Percentiles rank a stretch among this genome's conserved stretches.
These are phyloP conservation scores for Probosciger aterrimus DNA, from an alignment of 2,113 vertebrate genomes.

Conservation along the genomic window DNA sequence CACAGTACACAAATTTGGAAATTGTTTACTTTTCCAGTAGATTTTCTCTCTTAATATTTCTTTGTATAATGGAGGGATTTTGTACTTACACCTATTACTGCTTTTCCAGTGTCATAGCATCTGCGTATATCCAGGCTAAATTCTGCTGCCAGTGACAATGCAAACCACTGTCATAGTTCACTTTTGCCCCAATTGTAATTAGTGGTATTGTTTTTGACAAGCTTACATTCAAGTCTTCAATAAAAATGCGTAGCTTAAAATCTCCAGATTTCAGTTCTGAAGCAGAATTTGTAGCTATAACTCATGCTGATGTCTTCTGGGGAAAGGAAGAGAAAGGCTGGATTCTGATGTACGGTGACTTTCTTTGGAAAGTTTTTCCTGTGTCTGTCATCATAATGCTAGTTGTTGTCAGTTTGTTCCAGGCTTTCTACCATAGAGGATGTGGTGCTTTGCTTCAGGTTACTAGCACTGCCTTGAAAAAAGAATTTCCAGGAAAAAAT, in stretches of 20 bases:
- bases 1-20: not conserved
- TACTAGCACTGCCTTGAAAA: not conserved
- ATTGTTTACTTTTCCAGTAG: not conserved
- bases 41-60: not conserved
- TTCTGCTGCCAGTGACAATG: not conserved
- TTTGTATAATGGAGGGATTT: rapidly evolving
- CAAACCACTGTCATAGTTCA: not conserved
- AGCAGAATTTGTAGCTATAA: not conserved
- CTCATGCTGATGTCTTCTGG: not conserved
- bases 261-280: not conserved
- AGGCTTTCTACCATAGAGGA: not conserved
- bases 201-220: not conserved
- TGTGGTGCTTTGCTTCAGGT: not conserved
- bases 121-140: not conserved
- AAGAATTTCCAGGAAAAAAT: not conserved
- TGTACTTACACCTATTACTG: not conserved
- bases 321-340: not conserved
- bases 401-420: not conserved
- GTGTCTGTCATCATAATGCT: not conserved
- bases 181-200: not conserved
- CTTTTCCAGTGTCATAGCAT: not conserved
- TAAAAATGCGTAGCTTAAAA: not conserved
- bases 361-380: not conserved
- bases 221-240: not conserved
- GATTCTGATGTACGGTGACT: not conserved